phyloP scores from a whole-genome alignment of 2,797 vertebrate species.

The Trematomus bernacchii region DNA sequence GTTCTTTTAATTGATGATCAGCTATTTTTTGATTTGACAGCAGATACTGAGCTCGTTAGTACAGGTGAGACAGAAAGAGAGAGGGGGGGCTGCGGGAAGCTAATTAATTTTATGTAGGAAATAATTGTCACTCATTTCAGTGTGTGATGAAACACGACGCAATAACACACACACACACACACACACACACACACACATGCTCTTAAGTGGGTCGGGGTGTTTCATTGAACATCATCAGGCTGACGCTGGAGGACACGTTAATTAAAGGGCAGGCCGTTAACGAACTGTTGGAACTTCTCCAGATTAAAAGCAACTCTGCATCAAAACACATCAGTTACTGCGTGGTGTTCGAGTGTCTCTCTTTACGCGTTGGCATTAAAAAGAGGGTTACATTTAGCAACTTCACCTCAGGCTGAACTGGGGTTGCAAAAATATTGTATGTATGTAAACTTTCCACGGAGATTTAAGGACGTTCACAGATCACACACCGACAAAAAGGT shows the following conservation, averaged over 20 bases:
- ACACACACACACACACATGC: too few relatives aligned
- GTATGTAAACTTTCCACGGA: too few relatives aligned
- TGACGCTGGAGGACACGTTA: slow-evolving; percentile 28
- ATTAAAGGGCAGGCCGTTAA: slow-evolving; percentile 36
- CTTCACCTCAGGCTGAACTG: too few relatives aligned
- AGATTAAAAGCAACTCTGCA: too few relatives aligned
- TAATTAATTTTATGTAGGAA: slow-evolving; percentile 35
- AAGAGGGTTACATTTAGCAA: too few relatives aligned
- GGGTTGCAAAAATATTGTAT: too few relatives aligned
- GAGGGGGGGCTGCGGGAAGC: neutral
- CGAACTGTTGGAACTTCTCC: neutral
- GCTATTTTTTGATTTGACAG: slow-evolving; percentile 7
- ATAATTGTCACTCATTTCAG: slow-evolving; percentile 37
- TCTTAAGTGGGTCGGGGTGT: slow-evolving; percentile 30
- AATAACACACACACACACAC: slow-evolving; percentile 15
- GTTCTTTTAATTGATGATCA: slow-evolving; percentile 22
- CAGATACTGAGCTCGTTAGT: slow-evolving; percentile 29
- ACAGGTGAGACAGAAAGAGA: slow-evolving; percentile 17
- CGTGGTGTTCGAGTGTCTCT: too few relatives aligned
- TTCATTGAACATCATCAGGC: slow-evolving; percentile 25
- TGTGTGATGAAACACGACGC: slow-evolving; percentile 53
- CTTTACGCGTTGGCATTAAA: too few relatives aligned
- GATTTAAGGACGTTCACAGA: too few relatives aligned
- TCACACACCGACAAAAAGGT: too few relatives aligned
- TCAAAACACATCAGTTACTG: neutral